Evolutionary conservation across 2,888 invertebrate genomes (phyloP).

Genomic region (Cremastinae sp.): DNA sequence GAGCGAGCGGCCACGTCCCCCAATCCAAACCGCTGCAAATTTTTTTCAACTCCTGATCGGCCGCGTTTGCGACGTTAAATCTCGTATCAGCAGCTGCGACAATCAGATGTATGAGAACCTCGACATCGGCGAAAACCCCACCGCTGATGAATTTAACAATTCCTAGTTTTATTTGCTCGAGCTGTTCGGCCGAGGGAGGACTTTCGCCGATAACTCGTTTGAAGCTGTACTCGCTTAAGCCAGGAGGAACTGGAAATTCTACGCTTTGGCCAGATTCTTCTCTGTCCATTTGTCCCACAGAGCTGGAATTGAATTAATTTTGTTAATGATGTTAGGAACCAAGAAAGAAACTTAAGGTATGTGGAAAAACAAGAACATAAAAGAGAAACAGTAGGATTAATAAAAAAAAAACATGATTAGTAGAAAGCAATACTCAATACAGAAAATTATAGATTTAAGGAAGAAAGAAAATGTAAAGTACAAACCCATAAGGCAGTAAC

Average conservation of each 20-base stretch:
- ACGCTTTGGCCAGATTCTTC: slow-evolving; percentile 80
- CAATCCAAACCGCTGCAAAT: slow-evolving; percentile 90
- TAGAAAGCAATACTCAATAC: neutral
- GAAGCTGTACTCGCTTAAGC: slow-evolving; percentile 88
- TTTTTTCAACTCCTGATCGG: slow-evolving; percentile 92
- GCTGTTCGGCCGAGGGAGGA: slow-evolving; percentile 88
- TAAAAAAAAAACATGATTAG: neutral
- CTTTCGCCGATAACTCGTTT: slow-evolving; percentile 88
- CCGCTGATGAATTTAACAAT: slow-evolving; percentile 91
- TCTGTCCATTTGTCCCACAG: slow-evolving; percentile 78
- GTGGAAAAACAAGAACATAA: too few relatives aligned
- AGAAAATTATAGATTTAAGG: neutral
- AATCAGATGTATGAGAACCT: slow-evolving; percentile 88
- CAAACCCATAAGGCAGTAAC: slow-evolving; percentile 92
- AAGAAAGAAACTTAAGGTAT: too few relatives aligned
- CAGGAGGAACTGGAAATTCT: slow-evolving; percentile 85
- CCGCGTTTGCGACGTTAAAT: slow-evolving; percentile 93
- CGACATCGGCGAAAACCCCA: slow-evolving; percentile 88
- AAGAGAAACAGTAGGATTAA: too few relatives aligned
- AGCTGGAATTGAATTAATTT: slow-evolving; percentile 74
- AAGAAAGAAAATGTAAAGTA: slow-evolving; percentile 39
- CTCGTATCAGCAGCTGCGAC: slow-evolving; percentile 94
- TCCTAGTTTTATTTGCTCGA: slow-evolving; percentile 90
- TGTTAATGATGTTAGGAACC: too few relatives aligned
- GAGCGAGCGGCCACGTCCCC: slow-evolving; percentile 85